Base-by-base conservation (phyloP, 2,113 vertebrate genomes). In the Grantiella picta region DNA sequence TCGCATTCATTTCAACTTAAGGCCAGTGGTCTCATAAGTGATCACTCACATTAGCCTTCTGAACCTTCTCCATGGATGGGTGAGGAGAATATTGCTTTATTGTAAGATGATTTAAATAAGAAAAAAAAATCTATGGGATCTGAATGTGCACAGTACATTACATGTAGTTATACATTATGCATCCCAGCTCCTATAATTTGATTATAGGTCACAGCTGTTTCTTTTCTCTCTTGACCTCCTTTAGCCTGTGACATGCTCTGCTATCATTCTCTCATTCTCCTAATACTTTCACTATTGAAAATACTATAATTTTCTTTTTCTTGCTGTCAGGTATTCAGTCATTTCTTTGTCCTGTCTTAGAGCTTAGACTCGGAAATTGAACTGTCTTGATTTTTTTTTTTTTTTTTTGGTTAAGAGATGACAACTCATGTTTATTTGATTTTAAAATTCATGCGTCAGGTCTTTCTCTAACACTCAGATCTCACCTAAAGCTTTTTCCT, bases 11-110 rank as follows among this genome's bases (percentile, higher is more conserved):
- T 96, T 91, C 90, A 90, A 91, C 75, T 64, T 90, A 86, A 92
- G 73, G 71, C 71, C 66, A 90, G 20, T 91, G 90, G 90, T 93
- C 94, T 88, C 69, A 10, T 73, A 86, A 91, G 52, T 49, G 59
- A 95, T 92, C 59, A 21, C 60, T 95, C 71, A 33, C 64, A 76
- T 96, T 95, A 90, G 92, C 86, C 83, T 93, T 77, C 57, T 60
- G 90, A 97, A 77, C 82, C 77, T 92, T 88, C 36, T 85, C 53
- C 49, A 23, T 77, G 85, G 54, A 71, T 75, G 82, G 40, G 60
- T 63, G 70, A 82, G 63, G 81, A 90, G 79, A 60, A 42, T 88
- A 87, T 91, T 93, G 63, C 64, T 71, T 79, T 78, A 65, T 64
- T 88, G 49, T 70, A 68, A 71, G 44, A 40, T 27, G 66, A 79